Evolutionary conservation across 2,797 vertebrate species (phyloP), one percentile per base, ranked within the genome.

Genomic region (Lepus oiostolus): DNA sequence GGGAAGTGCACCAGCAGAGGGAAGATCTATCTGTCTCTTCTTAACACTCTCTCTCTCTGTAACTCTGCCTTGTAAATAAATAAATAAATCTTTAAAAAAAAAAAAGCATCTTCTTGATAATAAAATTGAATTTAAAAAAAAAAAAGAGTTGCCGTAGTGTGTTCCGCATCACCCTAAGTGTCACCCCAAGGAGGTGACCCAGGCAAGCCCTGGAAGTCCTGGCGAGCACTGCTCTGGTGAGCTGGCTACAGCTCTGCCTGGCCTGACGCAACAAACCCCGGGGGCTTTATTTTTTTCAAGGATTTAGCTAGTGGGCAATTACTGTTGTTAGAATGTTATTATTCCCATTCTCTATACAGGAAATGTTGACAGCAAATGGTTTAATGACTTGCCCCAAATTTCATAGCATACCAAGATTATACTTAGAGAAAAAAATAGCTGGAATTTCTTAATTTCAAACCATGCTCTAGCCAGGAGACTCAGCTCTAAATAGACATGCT

Each of bases 401-500:
- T 82, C 62, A 74, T 28, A 86, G 72, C 71, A 67, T 4, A 26
- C 67, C 63, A 28, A 70, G 75, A 54, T 85, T 42, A 38, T 4
- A 77, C 38, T 85, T 6, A 22, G n/a, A 74, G 52, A 17, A 71
- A 91, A n/a, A 54, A 62, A 60, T 13, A 52, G 74, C 52, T 88
- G n/a, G 50, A 67, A 75, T 95, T 94, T 97, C 58, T 93, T 52
- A 92, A 62, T 89, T 95, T 95, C 75, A 93, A 85, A 81, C 19
- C 38, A 28, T 50, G 14, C 12, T 76, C 91, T 90, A 93, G 42
- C 58, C n/a, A 52, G 74, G 67, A 82, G 54, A 72, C 35, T 88
- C n/a, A 28, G n/a, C 38, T 96, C 67, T 84, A 83, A 60, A 70
- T 47, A 92, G 67, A 52, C 28, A 54, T 28, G 24, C 13, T 95